Evolutionary conservation across 2,888 invertebrate species (phyloP).

Genomic region (Xiphydria camelus): DNA sequence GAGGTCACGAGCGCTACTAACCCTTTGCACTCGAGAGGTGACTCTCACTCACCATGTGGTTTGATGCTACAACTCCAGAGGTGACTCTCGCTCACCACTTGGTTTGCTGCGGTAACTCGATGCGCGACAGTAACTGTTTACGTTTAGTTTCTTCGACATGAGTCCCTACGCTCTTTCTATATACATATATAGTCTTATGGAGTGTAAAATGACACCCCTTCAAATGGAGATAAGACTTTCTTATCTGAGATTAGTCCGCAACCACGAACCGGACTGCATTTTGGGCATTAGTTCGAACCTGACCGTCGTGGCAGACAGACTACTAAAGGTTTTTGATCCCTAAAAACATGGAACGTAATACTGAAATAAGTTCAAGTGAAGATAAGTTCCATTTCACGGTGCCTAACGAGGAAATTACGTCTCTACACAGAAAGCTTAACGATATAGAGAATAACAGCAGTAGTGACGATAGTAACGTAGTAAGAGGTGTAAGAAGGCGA

Average conservation of each 20-base stretch:
- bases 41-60: no score
- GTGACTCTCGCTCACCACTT: no score
- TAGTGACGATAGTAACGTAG: conserved; percentile 1
- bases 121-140: no score
- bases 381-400: background rate
- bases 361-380: conserved; percentile 7
- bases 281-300: conserved; percentile 16
- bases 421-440: conserved; percentile 1
- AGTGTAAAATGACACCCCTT: no score
- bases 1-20: no score
- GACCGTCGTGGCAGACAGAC: conserved; percentile 15
- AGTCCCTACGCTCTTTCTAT: no score
- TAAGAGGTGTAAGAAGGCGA: conserved; percentile 10
- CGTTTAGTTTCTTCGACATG: no score
- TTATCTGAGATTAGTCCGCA: conserved; percentile 12
- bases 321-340: conserved; percentile 15
- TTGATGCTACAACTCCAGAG: no score
- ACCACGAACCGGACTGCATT: conserved; percentile 14
- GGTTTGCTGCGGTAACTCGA: no score
- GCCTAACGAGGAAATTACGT: conserved; percentile 3
- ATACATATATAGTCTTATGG: no score
- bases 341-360: conserved; percentile 13
- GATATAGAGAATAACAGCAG: background rate
- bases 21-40: no score
- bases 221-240: conserved; percentile 10